Percentiles rank a stretch among this genome's conserved stretches.
phyloP scores from a whole-genome alignment of 2,888 invertebrate genomes.

The Perithous albicinctus region DNA sequence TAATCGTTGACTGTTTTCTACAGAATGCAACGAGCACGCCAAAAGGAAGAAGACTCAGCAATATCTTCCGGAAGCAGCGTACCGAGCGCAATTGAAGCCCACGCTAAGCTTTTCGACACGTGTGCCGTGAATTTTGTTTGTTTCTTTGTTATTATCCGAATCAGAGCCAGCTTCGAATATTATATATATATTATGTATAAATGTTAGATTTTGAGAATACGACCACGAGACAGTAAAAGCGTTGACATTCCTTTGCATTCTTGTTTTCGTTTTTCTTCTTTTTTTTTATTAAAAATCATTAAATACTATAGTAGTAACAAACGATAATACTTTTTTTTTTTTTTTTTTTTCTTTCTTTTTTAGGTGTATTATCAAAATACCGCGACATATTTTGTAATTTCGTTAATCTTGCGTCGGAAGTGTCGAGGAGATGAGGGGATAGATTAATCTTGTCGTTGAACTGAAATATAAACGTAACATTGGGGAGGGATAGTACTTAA shows the following conservation, averaged over 20 bases:
- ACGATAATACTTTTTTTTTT: constrained; percentile 70
- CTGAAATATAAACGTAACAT: constrained; percentile 54
- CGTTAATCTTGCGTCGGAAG: constrained; percentile 7
- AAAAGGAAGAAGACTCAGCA: constrained; percentile 76
- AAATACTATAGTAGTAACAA: constrained; percentile 75
- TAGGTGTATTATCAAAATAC: constrained; percentile 65
- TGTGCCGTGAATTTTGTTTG: not conserved
- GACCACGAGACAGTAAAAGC: not conserved
- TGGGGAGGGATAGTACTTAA: constrained; percentile 28
- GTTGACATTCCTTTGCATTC: constrained; percentile 47
- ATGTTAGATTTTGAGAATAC: not conserved
- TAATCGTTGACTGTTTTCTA: constrained; percentile 10
- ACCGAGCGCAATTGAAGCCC: constrained; percentile 56
- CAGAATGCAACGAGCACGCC: constrained; percentile 77
- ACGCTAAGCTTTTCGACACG: not conserved
- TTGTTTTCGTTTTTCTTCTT: constrained; percentile 48
- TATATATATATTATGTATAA: constrained; percentile 12
- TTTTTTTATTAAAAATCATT: constrained; percentile 74
- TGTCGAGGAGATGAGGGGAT: not conserved
- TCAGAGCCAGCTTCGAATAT: not conserved
- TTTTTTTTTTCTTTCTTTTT: too few species aligned
- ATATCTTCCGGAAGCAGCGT: constrained; percentile 77
- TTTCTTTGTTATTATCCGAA: constrained; percentile 4
- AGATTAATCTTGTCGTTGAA: constrained; percentile 30
- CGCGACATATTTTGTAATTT: constrained; percentile 38